A percentile compares a stretch with the other conserved stretches of the same genome.
These are phyloP conservation scores for Dendronephthya gigantea DNA, from an alignment of 64 coral and sea anemone genomes.

Conservation along the genomic window DNA sequence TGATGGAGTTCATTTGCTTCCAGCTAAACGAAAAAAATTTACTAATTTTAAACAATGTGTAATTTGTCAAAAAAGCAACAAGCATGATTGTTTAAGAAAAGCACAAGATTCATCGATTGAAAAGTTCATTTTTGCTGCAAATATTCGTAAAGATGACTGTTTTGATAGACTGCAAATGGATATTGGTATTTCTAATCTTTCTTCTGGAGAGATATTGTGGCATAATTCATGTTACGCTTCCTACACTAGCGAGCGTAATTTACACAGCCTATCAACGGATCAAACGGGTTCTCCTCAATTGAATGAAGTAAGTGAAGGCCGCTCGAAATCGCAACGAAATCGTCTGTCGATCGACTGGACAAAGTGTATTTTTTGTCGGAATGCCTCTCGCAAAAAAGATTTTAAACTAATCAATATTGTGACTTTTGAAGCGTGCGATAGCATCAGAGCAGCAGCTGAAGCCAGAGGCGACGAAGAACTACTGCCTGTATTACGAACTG, in stretches of 20 bases:
- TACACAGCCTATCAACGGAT: neutral
- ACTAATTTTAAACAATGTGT: conserved; percentile 29
- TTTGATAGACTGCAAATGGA: neutral
- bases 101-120: conserved; percentile 34
- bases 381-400: neutral
- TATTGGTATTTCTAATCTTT: conserved; percentile 20
- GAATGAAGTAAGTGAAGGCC: no score
- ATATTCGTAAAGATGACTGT: conserved; percentile 13
- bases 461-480: neutral
- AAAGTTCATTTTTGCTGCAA: conserved; percentile 24
- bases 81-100: conserved; percentile 32
- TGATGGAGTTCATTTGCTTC: conserved; percentile 2
- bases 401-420: neutral
- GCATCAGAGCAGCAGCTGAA: neutral
- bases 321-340: conserved; percentile 9
- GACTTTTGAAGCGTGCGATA: neutral
- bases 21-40: conserved; percentile 12
- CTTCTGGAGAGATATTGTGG: conserved; percentile 11
- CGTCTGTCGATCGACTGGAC: neutral
- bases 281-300: neutral
- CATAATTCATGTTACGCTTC: conserved; percentile 32
- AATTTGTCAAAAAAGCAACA: conserved; percentile 12
- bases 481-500: neutral
- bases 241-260: conserved; percentile 23
- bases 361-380: conserved; percentile 1